These are phyloP conservation scores for Vanessa cardui DNA, from an alignment of 2,888 invertebrate species.

Conservation along the genomic window DNA sequence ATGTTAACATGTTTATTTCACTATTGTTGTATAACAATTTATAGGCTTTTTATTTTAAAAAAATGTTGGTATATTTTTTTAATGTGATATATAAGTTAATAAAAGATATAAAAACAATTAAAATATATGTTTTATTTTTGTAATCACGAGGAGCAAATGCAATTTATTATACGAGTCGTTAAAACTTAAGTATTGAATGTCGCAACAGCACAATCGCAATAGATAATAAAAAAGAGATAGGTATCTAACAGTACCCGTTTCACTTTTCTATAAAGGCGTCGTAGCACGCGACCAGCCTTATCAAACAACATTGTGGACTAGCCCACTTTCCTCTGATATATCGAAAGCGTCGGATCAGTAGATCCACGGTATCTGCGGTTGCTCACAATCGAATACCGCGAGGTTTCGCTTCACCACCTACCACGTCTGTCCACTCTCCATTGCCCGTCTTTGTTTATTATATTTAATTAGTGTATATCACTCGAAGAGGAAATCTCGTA, in stretches of 20 bases:
- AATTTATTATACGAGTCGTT: not conserved
- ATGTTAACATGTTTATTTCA: not conserved
- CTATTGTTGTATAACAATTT: not conserved
- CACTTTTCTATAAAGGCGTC: constrained; percentile 44
- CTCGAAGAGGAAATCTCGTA: constrained; percentile 36
- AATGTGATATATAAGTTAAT: too few species aligned
- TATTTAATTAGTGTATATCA: constrained; percentile 42
- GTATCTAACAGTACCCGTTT: constrained; percentile 36
- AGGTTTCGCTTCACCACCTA: constrained; percentile 53
- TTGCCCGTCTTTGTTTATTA: constrained; percentile 39
- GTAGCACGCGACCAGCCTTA: constrained; percentile 54
- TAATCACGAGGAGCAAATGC: not conserved
- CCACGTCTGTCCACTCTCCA: constrained; percentile 32
- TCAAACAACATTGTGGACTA: constrained; percentile 64
- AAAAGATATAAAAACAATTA: not conserved
- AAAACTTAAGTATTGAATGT: constrained; percentile 6
- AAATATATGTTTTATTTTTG: not conserved
- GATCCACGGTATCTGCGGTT: constrained; percentile 73
- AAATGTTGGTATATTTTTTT: not conserved
- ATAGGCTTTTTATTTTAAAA: not conserved
- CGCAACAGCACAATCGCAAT: constrained; percentile 16
- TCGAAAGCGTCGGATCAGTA: constrained; percentile 73
- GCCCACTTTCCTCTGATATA: constrained; percentile 71
- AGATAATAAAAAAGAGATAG: constrained; percentile 28
- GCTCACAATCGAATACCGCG: constrained; percentile 75